Evolutionary conservation across 2,888 invertebrate genomes (phyloP).

Genomic region (Chironomus riparius): DNA sequence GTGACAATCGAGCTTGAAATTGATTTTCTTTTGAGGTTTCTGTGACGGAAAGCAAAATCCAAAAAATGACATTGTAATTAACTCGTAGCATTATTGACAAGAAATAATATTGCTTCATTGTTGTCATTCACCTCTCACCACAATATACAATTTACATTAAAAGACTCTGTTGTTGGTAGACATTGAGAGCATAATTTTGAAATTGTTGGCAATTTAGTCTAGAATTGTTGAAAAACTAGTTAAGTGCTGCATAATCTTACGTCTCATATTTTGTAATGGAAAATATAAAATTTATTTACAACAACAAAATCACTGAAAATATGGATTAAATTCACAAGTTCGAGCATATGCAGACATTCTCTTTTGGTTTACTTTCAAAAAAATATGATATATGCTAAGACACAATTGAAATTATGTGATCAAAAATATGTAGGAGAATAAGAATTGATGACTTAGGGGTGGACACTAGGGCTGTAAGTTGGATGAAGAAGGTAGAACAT

Average conservation of each 20-base stretch:
- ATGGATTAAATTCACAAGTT: not conserved
- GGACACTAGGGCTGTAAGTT: too few species aligned
- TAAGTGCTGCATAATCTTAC: not conserved
- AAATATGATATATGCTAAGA: not conserved
- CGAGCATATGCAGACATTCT: not conserved
- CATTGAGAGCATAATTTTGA: not conserved
- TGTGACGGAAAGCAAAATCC: not conserved
- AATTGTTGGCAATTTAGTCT: not conserved
- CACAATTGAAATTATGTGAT: too few species aligned
- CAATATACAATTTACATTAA: not conserved
- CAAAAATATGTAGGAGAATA: too few species aligned
- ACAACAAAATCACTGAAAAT: not conserved
- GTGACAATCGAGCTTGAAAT: not conserved
- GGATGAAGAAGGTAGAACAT: too few species aligned
- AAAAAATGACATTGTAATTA: not conserved
- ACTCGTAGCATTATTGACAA: not conserved
- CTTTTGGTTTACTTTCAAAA: not conserved
- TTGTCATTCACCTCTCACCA: not conserved
- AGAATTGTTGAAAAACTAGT: not conserved
- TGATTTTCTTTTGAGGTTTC: not conserved
- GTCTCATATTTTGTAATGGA: too few species aligned
- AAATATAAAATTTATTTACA: too few species aligned
- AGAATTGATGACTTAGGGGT: too few species aligned
- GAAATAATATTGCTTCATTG: not conserved
- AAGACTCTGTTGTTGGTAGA: not conserved